Conservation (phyloP, 2,888 invertebrate genomes). For the Apotomis turbidana region DNA sequence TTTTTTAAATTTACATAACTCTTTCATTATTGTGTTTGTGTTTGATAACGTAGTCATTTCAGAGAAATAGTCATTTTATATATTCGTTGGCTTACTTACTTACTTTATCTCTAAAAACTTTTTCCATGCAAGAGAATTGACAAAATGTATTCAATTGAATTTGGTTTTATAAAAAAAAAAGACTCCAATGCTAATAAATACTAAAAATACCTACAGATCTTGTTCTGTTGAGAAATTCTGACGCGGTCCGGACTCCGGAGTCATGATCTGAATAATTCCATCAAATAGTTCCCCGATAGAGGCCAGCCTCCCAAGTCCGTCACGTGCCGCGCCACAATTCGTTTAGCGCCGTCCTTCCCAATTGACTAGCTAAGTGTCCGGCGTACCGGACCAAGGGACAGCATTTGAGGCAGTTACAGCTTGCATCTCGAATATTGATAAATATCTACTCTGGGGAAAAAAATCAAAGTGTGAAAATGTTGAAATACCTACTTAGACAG, state of each 20-base stretch:
- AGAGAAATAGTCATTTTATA: too few species aligned
- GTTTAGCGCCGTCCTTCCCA: conserved; percentile 27
- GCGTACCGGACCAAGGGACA: conserved; percentile 4
- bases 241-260: background rate
- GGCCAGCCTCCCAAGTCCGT: conserved; percentile 17
- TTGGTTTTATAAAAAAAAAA: too few species aligned
- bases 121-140: too few species aligned
- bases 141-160: too few species aligned
- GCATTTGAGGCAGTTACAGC: background rate
- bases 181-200: too few species aligned
- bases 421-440: background rate
- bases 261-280: conserved; percentile 39
- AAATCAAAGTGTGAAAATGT: too few species aligned
- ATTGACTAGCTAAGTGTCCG: conserved; percentile 9
- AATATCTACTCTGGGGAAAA: background rate
- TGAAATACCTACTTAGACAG: too few species aligned
- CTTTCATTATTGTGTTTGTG: too few species aligned
- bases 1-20: too few species aligned
- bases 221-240: background rate
- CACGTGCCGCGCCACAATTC: conserved; percentile 38
- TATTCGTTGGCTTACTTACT: too few species aligned
- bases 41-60: too few species aligned
- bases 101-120: too few species aligned
- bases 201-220: background rate
- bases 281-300: conserved; percentile 28